Evolutionary conservation across 1,140 invertebrate genomes (phyloP).

Genomic region (Meteorus sp.): DNA sequence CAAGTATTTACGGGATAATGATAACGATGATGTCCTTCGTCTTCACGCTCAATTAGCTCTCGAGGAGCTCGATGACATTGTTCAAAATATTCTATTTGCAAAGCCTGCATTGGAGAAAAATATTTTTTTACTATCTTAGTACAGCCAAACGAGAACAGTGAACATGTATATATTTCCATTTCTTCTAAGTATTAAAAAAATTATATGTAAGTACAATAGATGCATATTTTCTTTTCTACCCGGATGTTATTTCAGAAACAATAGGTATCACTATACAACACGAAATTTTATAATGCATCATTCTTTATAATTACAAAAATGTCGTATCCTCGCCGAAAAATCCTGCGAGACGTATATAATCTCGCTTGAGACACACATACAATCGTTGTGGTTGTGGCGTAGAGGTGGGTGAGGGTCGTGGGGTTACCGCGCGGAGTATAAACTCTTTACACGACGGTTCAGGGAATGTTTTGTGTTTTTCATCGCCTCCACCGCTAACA

Average conservation of each 20-base stretch:
- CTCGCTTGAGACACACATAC: constrained; percentile 65
- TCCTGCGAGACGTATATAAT: constrained; percentile 69
- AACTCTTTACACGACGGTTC: constrained; percentile 67
- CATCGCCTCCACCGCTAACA: constrained; percentile 30
- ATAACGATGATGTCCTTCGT: constrained; percentile 70
- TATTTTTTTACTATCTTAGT: constrained; percentile 48
- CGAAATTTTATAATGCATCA: no score
- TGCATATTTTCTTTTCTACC: no score
- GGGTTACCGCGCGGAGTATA: constrained; percentile 66
- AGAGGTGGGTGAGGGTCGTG: constrained; percentile 66
- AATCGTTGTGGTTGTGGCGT: constrained; percentile 67
- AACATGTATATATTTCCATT: no score
- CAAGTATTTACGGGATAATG: constrained; percentile 65
- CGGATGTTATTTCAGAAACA: no score
- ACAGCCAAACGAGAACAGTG: no score
- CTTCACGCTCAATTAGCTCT: constrained; percentile 75
- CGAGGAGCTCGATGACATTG: constrained; percentile 74
- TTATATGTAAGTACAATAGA: no score
- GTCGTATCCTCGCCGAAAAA: constrained; percentile 74
- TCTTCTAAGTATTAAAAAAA: no score
- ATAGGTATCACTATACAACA: no score
- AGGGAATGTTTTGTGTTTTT: constrained; percentile 57
- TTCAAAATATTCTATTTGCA: constrained; percentile 65
- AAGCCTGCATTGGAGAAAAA: constrained; percentile 65
- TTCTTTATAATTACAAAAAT: constrained; percentile 63